These are phyloP conservation scores for Osedax frankpressi DNA, from an alignment of 2,888 invertebrate genomes.

Conservation along the genomic window DNA sequence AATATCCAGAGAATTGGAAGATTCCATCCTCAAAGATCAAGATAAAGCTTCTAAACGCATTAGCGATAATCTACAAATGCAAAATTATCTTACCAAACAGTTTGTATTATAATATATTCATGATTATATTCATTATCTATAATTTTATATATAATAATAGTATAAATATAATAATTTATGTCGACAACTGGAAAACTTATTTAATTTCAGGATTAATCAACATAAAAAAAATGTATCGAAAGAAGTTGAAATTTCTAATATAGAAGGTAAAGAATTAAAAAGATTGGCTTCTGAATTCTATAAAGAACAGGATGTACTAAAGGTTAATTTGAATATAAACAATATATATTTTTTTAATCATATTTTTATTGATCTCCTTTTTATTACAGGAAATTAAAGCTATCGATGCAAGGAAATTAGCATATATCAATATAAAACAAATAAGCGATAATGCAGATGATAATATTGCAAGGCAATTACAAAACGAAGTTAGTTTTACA, in stretches of 20 bases:
- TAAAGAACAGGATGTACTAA: slow-evolving; percentile 31
- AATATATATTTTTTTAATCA: not conserved
- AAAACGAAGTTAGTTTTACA: slow-evolving; percentile 35
- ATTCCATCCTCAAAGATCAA: slow-evolving; percentile 37
- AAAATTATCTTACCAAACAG: slow-evolving; percentile 37
- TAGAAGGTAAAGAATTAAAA: slow-evolving; percentile 41
- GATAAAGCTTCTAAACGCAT: slow-evolving; percentile 31
- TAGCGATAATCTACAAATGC: slow-evolving; percentile 5
- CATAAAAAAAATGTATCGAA: slow-evolving; percentile 31
- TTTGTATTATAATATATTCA: no score
- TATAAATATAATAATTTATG: no score
- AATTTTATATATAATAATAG: no score
- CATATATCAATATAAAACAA: slow-evolving; percentile 38
- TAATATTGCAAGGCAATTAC: slow-evolving; percentile 34
- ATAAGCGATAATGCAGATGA: slow-evolving; percentile 37
- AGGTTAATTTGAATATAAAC: not conserved
- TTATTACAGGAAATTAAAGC: slow-evolving; percentile 32
- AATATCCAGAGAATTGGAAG: slow-evolving; percentile 34
- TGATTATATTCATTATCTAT: no score
- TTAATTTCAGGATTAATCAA: slow-evolving; percentile 36
- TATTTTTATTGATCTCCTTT: not conserved
- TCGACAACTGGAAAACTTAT: no score
- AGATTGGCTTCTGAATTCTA: slow-evolving; percentile 37
- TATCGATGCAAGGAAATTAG: slow-evolving; percentile 35
- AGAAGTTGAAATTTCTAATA: slow-evolving; percentile 13